A percentile compares a stretch with the other conserved stretches of the same genome.
Evolutionary conservation across 2,797 vertebrate species (phyloP).

Genomic region (Rhabdophis nuchalis): DNA sequence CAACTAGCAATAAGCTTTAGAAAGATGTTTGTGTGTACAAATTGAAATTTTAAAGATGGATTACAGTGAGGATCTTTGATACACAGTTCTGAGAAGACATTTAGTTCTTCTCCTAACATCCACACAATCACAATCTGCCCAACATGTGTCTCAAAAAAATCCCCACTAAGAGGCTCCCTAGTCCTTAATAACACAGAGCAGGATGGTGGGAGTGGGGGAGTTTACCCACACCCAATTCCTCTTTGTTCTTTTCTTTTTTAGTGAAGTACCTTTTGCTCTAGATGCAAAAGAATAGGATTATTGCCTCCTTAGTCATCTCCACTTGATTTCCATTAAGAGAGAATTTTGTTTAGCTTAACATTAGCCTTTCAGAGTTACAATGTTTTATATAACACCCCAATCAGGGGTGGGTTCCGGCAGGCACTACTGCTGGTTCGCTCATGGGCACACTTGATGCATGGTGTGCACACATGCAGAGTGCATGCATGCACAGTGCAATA

Average conservation of each 20-base stretch:
- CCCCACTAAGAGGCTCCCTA: neutral
- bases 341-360: neutral
- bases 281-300: neutral
- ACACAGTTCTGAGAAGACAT: neutral
- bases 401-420: no score
- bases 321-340: neutral
- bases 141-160: neutral
- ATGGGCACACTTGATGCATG: no score
- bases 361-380: neutral
- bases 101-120: neutral
- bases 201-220: neutral
- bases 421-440: no score
- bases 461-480: no score
- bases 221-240: neutral
- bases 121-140: neutral
- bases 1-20: neutral
- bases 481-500: no score
- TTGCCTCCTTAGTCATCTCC: neutral
- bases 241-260: neutral
- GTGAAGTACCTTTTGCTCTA: neutral
- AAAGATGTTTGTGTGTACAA: neutral
- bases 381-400: neutral
- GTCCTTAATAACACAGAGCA: neutral
- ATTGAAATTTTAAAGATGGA: neutral
- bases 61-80: neutral